A percentile compares a stretch with the other conserved stretches of the same genome.
These are phyloP conservation scores for Polietes domitor DNA, from an alignment of 2,888 invertebrate species.

Conservation along the genomic window DNA sequence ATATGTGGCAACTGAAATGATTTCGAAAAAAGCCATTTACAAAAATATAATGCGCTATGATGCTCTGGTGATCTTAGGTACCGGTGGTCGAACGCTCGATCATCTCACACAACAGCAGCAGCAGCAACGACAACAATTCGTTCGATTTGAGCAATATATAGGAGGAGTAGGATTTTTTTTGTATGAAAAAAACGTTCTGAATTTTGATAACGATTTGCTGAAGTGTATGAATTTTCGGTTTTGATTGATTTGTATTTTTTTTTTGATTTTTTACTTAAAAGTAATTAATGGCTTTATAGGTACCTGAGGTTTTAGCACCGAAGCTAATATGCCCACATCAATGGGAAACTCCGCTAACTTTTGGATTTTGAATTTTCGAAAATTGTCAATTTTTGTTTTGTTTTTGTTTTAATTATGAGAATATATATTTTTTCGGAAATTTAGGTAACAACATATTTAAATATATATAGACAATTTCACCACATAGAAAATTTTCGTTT, in stretches of 20 bases:
- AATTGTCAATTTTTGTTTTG: constrained; percentile 47
- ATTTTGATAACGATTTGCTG: constrained; percentile 57
- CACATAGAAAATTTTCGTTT: constrained; percentile 24
- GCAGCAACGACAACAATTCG: constrained; percentile 10
- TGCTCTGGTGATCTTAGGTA: background rate
- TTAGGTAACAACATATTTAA: background rate
- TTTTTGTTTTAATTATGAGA: constrained; percentile 10
- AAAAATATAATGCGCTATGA: constrained; percentile 9
- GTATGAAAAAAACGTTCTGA: constrained; percentile 7
- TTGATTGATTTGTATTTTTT: constrained; percentile 47
- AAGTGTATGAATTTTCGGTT: constrained; percentile 44
- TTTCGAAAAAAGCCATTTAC: constrained; percentile 57
- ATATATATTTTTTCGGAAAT: constrained; percentile 26
- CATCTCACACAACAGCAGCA: no score
- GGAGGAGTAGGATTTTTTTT: constrained; percentile 12
- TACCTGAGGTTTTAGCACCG: constrained; percentile 85
- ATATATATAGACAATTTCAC: constrained; percentile 26
- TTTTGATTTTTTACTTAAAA: constrained; percentile 55
- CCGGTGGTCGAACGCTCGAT: constrained; percentile 43
- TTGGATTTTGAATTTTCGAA: constrained; percentile 42
- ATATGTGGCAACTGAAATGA: constrained; percentile 2
- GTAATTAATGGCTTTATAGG: constrained; percentile 70
- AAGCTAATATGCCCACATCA: constrained; percentile 89
- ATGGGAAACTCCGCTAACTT: constrained; percentile 88
- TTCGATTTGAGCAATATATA: constrained; percentile 44